These are phyloP conservation scores for Aphelinus certus DNA, from an alignment of 1,140 invertebrate genomes.

Conservation along the genomic window DNA sequence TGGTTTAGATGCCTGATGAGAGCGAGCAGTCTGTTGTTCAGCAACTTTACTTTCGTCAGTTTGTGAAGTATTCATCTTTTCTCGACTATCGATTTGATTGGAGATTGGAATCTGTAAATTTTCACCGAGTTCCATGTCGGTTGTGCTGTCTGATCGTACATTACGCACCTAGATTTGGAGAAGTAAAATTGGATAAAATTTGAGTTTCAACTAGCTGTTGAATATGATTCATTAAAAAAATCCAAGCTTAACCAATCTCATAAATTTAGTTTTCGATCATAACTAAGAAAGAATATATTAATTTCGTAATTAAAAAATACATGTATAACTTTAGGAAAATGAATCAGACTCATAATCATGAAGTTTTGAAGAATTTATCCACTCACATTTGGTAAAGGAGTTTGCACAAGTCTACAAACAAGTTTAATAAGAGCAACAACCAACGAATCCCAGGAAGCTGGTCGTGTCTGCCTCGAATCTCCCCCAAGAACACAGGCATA, in stretches of 20 bases:
- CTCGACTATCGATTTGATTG: constrained; percentile 47
- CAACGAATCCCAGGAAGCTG: constrained; percentile 73
- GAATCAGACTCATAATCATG: no score
- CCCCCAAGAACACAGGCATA: constrained; percentile 75
- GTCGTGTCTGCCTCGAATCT: constrained; percentile 68
- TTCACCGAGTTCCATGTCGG: constrained; percentile 55
- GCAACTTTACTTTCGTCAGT: constrained; percentile 84
- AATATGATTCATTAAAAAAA: no score
- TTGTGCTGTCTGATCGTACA: constrained; percentile 42
- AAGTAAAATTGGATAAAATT: no score
- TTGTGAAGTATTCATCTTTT: constrained; percentile 67
- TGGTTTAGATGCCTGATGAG: constrained; percentile 55
- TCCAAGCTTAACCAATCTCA: no score
- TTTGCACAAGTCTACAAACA: constrained; percentile 75
- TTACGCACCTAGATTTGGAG: no score
- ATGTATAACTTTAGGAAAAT: no score
- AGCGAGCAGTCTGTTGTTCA: constrained; percentile 66
- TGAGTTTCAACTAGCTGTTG: no score
- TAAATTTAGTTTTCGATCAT: no score
- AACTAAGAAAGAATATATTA: no score
- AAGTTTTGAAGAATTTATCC: constrained; percentile 11
- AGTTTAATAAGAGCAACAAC: constrained; percentile 77
- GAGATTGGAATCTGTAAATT: constrained; percentile 32
- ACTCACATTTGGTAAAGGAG: constrained; percentile 68
- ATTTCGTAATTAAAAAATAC: no score